Base-by-base conservation (phyloP, 2,797 vertebrate genomes). In the Paramormyrops hopkinsi region DNA sequence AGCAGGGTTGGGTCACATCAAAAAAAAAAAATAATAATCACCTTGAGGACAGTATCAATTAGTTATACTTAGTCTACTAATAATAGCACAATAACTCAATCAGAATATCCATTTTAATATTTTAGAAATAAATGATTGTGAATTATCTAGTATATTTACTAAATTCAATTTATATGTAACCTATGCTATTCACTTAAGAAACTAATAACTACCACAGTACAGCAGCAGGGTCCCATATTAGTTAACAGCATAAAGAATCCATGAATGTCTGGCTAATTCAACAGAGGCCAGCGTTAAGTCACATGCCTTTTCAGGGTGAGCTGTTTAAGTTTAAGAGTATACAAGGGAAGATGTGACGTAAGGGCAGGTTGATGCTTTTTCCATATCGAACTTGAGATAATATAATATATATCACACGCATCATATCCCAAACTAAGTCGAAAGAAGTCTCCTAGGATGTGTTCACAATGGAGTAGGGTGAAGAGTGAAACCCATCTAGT, bases 81-180 rank as follows among this genome's bases (percentile, higher is more conserved):
- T 22, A 62, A 59, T 62, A 76, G n/a, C 83, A 87, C 51, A n/a
- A 87, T 53, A 87, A 41, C 50, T 56, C 53, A 59, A 87, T 37
- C 14, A 87, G 53, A 37, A 41, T 59, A 56, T 44, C 19, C 12
- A 87, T 56, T 87, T 33, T 44, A 54, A 37, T 87, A 87, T 87
- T 37, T 17, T 33, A n/a, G 1, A n/a, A 41, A 53, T 87, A 87
- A 87, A 41, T 56, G 3, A 85, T 29, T 51, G 33, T 25, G 41
- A 84, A 50, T 84, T 9, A 41, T 87, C 29, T 37, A 19, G 86
- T 54, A 44, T 56, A 87, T n/a, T 37, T 62, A 87, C 29, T 56
- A 33, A 44, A 44, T 25, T 41, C 29, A 48, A 50, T 29, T 51
- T 14, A 22, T 86, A 54, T 29, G 5, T 87, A 29, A 56, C 85